A percentile compares a stretch with the other conserved stretches of the same genome.
Conservation (phyloP, 2,113 vertebrate genomes). For the Cynopterus brachyotis region DNA sequence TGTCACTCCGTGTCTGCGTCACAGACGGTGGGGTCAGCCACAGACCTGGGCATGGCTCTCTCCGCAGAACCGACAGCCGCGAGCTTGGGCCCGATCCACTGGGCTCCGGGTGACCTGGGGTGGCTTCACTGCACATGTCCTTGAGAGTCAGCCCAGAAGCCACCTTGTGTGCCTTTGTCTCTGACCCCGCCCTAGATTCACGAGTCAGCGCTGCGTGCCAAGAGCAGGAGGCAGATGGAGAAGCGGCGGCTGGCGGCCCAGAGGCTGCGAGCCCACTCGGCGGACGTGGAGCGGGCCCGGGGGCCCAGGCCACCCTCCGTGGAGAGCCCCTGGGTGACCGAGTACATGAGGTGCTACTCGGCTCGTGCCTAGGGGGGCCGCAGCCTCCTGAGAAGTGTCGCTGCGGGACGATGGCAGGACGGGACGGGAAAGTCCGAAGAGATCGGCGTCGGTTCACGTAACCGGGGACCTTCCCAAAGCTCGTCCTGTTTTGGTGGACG, state of each 20-base stretch:
- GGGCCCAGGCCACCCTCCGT: conserved; percentile 79
- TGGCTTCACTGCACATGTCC: neutral
- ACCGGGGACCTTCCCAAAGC: conserved; percentile 75
- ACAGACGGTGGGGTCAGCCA: neutral
- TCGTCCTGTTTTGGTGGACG: conserved; percentile 72
- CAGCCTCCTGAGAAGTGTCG: too few species aligned
- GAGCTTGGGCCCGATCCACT: neutral
- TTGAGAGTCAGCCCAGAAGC: neutral
- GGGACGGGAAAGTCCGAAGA: neutral
- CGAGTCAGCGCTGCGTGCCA: conserved; percentile 93
- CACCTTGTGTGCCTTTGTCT: neutral
- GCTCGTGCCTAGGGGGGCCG: conserved; percentile 84
- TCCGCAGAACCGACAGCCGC: neutral
- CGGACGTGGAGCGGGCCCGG: conserved; percentile 81
- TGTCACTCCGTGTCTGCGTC: neutral
- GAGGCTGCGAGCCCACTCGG: conserved; percentile 86
- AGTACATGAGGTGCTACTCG: conserved; percentile 97
- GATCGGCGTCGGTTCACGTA: conserved; percentile 72
- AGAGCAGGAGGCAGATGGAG: conserved; percentile 92
- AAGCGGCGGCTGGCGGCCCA: conserved; percentile 86
- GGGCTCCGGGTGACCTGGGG: neutral
- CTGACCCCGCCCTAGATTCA: conserved; percentile 87
- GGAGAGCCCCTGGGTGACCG: conserved; percentile 95
- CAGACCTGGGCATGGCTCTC: neutral
- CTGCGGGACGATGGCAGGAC: too few species aligned